Evolutionary conservation across 23 tunicate species (phyloP), one percentile per base, ranked within the genome.

Genomic region (Clavelina lepadiformis): DNA sequence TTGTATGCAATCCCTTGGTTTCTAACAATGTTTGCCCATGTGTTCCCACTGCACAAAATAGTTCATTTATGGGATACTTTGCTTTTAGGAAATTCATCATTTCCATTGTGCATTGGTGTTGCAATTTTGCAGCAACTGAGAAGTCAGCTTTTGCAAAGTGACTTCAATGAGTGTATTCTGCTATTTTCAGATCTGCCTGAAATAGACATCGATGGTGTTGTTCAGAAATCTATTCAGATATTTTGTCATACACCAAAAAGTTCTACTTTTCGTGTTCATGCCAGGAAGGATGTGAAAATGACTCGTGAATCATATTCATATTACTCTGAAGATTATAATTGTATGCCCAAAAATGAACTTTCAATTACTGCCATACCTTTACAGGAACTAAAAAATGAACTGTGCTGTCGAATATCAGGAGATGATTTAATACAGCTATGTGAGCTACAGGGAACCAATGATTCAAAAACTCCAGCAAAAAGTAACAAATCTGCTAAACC

Each of bases 1-100:
- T 63, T 93, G 56, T 93, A 80, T 78, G 93, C 98, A 1, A 85
- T 93, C 26, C 98, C 98, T 1, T 93, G 98, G 98, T 93, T 93
- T 62, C 61, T 93, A 20, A 93, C 98, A 31, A 93, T 93, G 98
- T 93, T 93, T 69, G 83, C 98, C 8, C 98, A 93, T 67, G 98
- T 93, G 8, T 93, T 93, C 56, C 98, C 98, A 1, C 57, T 93
- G 46, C 83, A 83, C 33, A 80, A 81, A 44, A 82, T 93, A 32
- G 83, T 85, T 41, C 98, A 93, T 62, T 53, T 93, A 44, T 93
- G 98, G 98, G 98, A 93, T 47, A 93, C 93, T 19, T 47, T 93
- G 69, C 59, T 93, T 57, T 77, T 93, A 31, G 92, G 92, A 18
- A 85, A 93, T 49, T 84, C 98, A 4, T 83, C 93, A 20, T 83